Base-by-base conservation (phyloP, 2,113 vertebrate genomes). In the Quiscalus mexicanus region DNA sequence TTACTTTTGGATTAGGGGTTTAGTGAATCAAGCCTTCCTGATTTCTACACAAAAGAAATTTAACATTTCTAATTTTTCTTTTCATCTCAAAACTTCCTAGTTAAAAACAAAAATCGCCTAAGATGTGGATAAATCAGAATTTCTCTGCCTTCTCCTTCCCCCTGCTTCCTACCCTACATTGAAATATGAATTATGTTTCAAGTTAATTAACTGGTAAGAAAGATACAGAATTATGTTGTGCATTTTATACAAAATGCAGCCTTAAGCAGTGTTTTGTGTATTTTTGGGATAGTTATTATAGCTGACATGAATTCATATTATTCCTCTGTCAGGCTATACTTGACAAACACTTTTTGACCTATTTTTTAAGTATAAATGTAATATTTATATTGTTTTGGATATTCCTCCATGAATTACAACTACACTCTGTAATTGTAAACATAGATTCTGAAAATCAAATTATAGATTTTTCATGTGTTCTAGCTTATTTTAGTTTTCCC, bases 131-230 rank as follows among this genome's bases (percentile, higher is more conserved):
- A 39, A 45, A 3, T 45, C 30, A 55, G 35, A 68, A 49, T 75
- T 90, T 91, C 45, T 64, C 19, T 70, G 42, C 11, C 10, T 86
- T 52, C 22, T 12, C 12, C 2, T 7, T 47, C 3, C 3, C 4
- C 2, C 1, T 0, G 1, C 23, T 27, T 60, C 31, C 8, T 45
- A 62, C 7, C 3, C 25, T 25, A 55, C n/a, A 49, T 0, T 55
- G 30, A 58, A 65, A 56, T 35, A 39, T 11, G 3, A 86, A 50
- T 68, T 71, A 20, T 30, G 56, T 68, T 87, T 63, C 6, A 10
- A 80, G 4, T 53, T 67, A 52, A 27, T 69, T 63, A 71, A n/a
- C 12, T 55, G 31, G 9, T 81, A 37, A 63, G 16, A 77, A 77
- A 74, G 28, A n/a, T 33, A 33, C 0, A 14, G 55, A 41, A 49